A percentile compares a stretch with the other conserved stretches of the same genome.
These are phyloP conservation scores for Acipenser ruthenus DNA, from an alignment of 2,797 vertebrate genomes.

Conservation along the genomic window DNA sequence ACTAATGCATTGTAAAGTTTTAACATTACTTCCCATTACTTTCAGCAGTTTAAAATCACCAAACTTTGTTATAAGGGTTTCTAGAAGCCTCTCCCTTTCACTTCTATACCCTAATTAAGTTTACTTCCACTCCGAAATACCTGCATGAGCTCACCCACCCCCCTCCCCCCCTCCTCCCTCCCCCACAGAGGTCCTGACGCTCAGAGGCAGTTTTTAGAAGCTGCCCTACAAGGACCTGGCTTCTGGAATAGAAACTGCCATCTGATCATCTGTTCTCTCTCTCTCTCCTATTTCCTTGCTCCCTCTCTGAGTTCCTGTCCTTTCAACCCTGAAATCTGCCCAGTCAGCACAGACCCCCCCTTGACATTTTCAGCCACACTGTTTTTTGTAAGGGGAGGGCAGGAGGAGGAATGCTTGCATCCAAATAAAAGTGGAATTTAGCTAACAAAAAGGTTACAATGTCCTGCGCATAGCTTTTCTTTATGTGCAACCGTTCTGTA, in stretches of 20 bases:
- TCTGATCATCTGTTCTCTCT: conserved; percentile 41
- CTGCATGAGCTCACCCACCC: conserved; percentile 36
- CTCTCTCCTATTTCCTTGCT: conserved; percentile 1
- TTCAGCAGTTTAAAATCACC: too few relatives aligned
- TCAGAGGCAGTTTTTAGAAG: conserved; percentile 67
- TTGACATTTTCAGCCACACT: neutral
- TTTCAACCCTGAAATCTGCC: conserved; percentile 10
- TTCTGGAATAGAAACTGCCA: conserved; percentile 77
- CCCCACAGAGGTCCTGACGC: neutral
- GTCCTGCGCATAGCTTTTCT: too few relatives aligned
- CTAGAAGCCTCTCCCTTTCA: neutral
- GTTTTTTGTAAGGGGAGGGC: conserved; percentile 2
- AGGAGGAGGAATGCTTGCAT: neutral
- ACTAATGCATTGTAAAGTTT: too few relatives aligned
- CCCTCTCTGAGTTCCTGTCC: neutral
- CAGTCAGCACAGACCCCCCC: conserved; percentile 28
- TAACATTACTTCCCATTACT: too few relatives aligned
- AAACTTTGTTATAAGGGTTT: too few relatives aligned
- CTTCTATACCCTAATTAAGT: conserved; percentile 29
- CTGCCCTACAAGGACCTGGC: conserved; percentile 69
- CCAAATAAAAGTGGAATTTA: too few relatives aligned
- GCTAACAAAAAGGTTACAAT: too few relatives aligned
- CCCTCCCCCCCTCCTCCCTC: conserved; percentile 26
- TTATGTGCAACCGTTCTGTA: too few relatives aligned
- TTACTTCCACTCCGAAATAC: conserved; percentile 34